Percentiles rank a stretch among this genome's conserved stretches.
Conservation (phyloP, 2,113 vertebrate genomes). For the Misgurnus mizolepis region DNA sequence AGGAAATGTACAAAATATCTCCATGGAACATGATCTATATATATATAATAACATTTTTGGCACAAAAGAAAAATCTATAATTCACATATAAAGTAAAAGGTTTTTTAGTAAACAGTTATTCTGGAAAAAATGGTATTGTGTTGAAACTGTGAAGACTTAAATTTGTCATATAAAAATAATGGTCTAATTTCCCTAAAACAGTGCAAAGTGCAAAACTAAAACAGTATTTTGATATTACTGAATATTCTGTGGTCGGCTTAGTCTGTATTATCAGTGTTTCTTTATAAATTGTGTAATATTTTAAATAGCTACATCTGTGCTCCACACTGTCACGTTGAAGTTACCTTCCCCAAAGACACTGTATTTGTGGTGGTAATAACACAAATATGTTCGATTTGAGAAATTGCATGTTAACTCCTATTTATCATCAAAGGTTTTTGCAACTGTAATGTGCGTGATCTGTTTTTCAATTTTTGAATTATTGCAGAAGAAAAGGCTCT, state of each 20-base stretch:
- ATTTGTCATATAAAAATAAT: too few relatives aligned
- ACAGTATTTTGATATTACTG: not conserved
- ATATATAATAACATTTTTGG: too few relatives aligned
- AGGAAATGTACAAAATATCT: too few relatives aligned
- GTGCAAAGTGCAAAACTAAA: not conserved
- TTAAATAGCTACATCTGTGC: not conserved
- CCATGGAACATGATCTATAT: too few relatives aligned
- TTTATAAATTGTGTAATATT: not conserved
- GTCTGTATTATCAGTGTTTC: not conserved
- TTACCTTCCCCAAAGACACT: not conserved
- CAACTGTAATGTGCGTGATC: not conserved
- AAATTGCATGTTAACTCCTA: not conserved
- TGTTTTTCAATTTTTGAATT: not conserved
- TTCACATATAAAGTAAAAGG: too few relatives aligned
- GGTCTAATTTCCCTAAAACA: too few relatives aligned
- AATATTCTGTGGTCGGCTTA: not conserved
- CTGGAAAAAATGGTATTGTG: too few relatives aligned
- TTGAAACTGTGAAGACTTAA: too few relatives aligned
- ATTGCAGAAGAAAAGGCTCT: slow-evolving; percentile 71
- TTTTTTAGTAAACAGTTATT: too few relatives aligned
- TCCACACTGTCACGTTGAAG: not conserved
- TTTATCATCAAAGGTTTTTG: not conserved
- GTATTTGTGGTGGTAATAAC: not conserved
- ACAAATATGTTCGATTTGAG: slow-evolving; percentile 11
- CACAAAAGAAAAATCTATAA: too few relatives aligned